Evolutionary conservation across 2,797 vertebrate genomes (phyloP).

Genomic region (Clarias fuscus): DNA sequence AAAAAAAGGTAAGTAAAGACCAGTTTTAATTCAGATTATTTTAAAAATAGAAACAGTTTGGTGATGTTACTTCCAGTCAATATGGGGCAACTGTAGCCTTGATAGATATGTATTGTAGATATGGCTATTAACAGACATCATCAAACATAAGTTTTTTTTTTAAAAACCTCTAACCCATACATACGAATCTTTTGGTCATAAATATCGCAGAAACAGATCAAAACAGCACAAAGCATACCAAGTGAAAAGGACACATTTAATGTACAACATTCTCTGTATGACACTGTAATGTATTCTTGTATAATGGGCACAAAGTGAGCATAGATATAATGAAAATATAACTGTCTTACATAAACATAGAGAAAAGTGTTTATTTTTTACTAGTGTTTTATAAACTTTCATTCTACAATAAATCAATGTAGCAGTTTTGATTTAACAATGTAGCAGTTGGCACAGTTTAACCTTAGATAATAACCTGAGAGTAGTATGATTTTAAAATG

Average conservation of each 20-base stretch:
- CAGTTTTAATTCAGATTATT: neutral
- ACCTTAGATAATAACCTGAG: neutral
- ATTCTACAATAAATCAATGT: neutral
- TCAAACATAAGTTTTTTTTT: no score
- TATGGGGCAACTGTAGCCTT: neutral
- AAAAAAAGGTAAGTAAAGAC: neutral
- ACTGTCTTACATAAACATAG: neutral
- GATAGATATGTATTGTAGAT: neutral
- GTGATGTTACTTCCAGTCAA: neutral
- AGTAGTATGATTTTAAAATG: neutral
- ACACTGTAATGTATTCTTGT: neutral
- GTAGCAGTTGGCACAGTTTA: neutral
- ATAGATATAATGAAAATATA: neutral
- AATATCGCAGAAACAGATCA: slow-evolving; percentile 1
- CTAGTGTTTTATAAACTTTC: neutral
- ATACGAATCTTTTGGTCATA: neutral
- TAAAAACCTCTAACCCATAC: no score
- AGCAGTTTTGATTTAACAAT: no score
- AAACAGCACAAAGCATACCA: neutral
- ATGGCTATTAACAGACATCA: neutral
- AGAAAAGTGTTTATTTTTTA: neutral
- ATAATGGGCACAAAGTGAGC: neutral
- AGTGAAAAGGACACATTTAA: neutral
- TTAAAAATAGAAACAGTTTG: neutral
- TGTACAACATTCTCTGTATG: neutral